Evolutionary conservation across 1,140 invertebrate genomes (phyloP).

Genomic region (Contarinia nasturtii): DNA sequence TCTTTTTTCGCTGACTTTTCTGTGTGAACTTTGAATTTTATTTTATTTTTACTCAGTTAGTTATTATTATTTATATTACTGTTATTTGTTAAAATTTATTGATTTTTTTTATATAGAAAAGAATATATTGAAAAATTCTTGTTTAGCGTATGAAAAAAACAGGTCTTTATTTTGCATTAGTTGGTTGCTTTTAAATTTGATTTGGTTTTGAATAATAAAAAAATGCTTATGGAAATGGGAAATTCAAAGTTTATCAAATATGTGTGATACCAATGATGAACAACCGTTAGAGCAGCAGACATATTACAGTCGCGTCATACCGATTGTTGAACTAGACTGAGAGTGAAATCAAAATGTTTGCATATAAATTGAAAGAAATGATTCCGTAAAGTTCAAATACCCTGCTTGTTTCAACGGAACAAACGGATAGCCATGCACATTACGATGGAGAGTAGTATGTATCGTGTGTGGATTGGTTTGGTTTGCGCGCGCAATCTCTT

Average conservation of each 20-base stretch:
- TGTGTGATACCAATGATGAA: background rate
- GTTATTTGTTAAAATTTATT: no score
- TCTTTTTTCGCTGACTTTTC: background rate
- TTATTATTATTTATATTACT: background rate
- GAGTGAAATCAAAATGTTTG: slow-evolving; percentile 2
- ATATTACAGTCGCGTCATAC: slow-evolving; percentile 1
- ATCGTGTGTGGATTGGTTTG: no score
- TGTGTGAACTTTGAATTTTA: background rate
- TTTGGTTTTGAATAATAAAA: background rate
- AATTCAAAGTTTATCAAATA: background rate
- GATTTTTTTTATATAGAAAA: no score
- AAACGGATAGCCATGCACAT: no score
- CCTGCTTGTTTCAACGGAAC: background rate
- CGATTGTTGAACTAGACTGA: slow-evolving; percentile 1
- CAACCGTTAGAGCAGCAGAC: slow-evolving; percentile 1
- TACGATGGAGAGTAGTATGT: no score
- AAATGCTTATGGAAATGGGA: background rate
- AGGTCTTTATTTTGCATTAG: background rate
- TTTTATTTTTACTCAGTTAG: background rate
- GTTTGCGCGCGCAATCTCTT: no score
- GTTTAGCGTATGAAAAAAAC: background rate
- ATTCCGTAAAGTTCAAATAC: slow-evolving; percentile 1
- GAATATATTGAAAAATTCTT: background rate
- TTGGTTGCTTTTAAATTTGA: background rate
- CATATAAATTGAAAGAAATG: background rate